These are phyloP conservation scores for Poecilia latipinna DNA, from an alignment of 2,113 vertebrate species.

Conservation along the genomic window DNA sequence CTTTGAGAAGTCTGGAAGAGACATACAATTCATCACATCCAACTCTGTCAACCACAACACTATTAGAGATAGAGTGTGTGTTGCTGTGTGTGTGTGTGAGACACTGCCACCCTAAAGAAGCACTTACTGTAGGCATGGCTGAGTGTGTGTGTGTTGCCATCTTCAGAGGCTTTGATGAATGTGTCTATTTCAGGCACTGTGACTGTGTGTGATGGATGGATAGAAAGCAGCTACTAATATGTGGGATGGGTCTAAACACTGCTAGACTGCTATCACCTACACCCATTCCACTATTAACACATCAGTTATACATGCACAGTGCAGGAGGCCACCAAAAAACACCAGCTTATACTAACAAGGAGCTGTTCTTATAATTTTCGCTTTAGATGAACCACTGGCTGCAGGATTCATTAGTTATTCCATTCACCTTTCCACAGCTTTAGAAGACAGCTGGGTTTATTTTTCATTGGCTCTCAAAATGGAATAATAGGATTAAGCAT, in stretches of 20 bases:
- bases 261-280: slow-evolving; percentile 68
- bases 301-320: slow-evolving; percentile 50
- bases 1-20: slow-evolving; percentile 82
- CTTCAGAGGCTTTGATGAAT: slow-evolving; percentile 70
- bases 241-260: slow-evolving; percentile 68
- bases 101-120: slow-evolving; percentile 17
- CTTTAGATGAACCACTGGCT: not conserved
- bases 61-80: slow-evolving; percentile 62
- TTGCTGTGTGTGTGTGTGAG: not conserved
- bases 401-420: not conserved
- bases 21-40: slow-evolving; percentile 77
- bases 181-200: slow-evolving; percentile 61
- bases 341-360: not conserved
- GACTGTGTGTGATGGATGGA: slow-evolving; percentile 70
- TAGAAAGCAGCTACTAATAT: slow-evolving; percentile 69
- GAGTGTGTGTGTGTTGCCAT: slow-evolving; percentile 34
- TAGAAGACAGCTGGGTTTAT: too few species aligned
- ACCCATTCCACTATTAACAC: slow-evolving; percentile 68
- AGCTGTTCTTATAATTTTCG: not conserved
- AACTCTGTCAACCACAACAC: slow-evolving; percentile 76
- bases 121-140: slow-evolving; percentile 43
- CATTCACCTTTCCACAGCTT: not conserved
- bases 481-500: too few species aligned
- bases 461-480: too few species aligned
- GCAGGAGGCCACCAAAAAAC: slow-evolving; percentile 33